These are phyloP conservation scores for Onthophagus taurus DNA, from an alignment of 1,140 invertebrate genomes.

Conservation along the genomic window DNA sequence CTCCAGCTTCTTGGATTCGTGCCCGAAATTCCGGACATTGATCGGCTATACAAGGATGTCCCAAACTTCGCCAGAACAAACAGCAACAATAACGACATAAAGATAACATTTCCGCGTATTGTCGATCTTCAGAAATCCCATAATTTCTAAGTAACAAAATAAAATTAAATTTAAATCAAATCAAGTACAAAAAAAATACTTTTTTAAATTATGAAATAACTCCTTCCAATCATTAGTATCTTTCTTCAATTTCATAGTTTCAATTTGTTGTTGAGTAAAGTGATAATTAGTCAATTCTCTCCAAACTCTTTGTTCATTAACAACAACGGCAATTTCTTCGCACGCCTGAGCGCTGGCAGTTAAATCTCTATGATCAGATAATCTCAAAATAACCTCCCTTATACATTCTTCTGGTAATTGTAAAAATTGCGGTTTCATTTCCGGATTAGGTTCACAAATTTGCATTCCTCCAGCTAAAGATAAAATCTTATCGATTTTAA, in stretches of 20 bases:
- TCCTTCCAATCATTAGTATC: slow-evolving; percentile 56
- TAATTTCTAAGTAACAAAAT: slow-evolving; percentile 54
- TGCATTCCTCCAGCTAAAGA: slow-evolving; percentile 70
- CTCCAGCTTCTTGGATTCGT: slow-evolving; percentile 66
- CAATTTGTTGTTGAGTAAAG: slow-evolving; percentile 79
- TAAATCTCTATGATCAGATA: slow-evolving; percentile 87
- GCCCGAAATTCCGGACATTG: slow-evolving; percentile 71
- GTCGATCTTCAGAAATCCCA: slow-evolving; percentile 76
- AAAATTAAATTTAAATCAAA: background rate
- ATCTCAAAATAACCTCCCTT: slow-evolving; percentile 77
- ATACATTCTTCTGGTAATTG: slow-evolving; percentile 91
- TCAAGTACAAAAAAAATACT: slow-evolving; percentile 40
- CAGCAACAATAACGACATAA: slow-evolving; percentile 92
- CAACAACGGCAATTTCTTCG: slow-evolving; percentile 66
- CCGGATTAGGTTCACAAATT: slow-evolving; percentile 69
- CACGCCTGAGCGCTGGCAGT: slow-evolving; percentile 48
- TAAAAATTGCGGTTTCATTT: slow-evolving; percentile 72
- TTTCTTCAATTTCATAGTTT: slow-evolving; percentile 51
- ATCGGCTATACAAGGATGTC: slow-evolving; percentile 82
- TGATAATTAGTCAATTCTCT: slow-evolving; percentile 84
- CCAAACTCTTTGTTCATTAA: slow-evolving; percentile 87
- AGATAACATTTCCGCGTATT: slow-evolving; percentile 89
- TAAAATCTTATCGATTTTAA: slow-evolving; percentile 73
- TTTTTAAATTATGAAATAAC: slow-evolving; percentile 63
- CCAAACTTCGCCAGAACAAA: slow-evolving; percentile 90